These are phyloP conservation scores for Selenia dentaria DNA, from an alignment of 2,888 invertebrate genomes.

Conservation along the genomic window DNA sequence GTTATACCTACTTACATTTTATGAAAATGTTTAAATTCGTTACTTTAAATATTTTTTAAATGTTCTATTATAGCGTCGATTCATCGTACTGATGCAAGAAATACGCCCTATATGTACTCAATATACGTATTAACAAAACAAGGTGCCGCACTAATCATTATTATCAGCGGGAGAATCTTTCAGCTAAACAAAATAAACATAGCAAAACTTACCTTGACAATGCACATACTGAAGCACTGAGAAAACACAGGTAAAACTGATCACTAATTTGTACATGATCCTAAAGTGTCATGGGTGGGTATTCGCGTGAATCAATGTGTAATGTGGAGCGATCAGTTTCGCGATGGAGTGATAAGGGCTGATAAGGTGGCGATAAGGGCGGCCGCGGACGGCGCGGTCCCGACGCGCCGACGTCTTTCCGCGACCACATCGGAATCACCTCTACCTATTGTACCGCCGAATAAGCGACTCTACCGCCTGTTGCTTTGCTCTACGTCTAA, in stretches of 20 bases:
- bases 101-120: no score
- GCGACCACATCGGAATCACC: slow-evolving; percentile 65
- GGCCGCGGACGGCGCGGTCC: slow-evolving; percentile 46
- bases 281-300: slow-evolving; percentile 52
- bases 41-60: no score
- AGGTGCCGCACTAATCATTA: slow-evolving; percentile 1
- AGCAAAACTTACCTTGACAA: slow-evolving; percentile 66
- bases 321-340: slow-evolving; percentile 65
- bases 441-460: slow-evolving; percentile 41
- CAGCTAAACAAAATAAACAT: slow-evolving; percentile 28
- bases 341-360: slow-evolving; percentile 77
- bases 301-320: slow-evolving; percentile 53
- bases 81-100: slow-evolving; percentile 10
- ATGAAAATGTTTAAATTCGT: no score
- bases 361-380: slow-evolving; percentile 74
- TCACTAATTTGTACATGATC: slow-evolving; percentile 63
- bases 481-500: slow-evolving; percentile 13
- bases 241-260: slow-evolving; percentile 55
- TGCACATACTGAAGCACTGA: slow-evolving; percentile 53
- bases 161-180: slow-evolving; percentile 27
- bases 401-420: slow-evolving; percentile 60
- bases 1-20: no score
- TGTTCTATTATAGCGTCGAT: no score
- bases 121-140: slow-evolving; percentile 14
- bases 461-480: slow-evolving; percentile 10